These are phyloP conservation scores for Stichodactyla mertensii DNA, from an alignment of 64 coral and sea anemone genomes.

Conservation along the genomic window DNA sequence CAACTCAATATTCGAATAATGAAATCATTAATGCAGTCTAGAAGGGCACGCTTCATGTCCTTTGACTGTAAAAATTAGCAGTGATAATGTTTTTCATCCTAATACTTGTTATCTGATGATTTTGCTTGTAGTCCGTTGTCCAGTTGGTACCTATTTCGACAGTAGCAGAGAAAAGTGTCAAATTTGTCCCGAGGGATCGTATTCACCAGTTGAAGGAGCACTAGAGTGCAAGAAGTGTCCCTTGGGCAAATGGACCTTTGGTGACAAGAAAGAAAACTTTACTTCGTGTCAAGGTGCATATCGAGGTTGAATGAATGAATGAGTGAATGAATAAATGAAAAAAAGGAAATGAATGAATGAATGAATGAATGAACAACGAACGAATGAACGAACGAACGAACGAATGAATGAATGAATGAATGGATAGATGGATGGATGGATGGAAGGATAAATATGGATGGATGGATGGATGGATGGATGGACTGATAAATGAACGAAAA, in stretches of 20 bases:
- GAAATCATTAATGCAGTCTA: too few relatives aligned
- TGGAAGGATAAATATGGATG: too few relatives aligned
- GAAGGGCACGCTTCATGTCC: too few relatives aligned
- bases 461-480: too few relatives aligned
- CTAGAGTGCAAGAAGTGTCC: conserved; percentile 65
- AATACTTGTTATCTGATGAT: not conserved
- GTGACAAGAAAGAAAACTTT: conserved; percentile 54
- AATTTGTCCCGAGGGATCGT: conserved; percentile 62
- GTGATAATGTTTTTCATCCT: not conserved
- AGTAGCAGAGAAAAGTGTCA: conserved; percentile 55
- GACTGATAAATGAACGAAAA: too few relatives aligned
- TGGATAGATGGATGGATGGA: too few relatives aligned
- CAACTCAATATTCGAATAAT: too few relatives aligned
- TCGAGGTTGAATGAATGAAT: not conserved
- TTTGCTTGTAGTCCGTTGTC: conserved; percentile 56
- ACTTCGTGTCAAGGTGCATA: conserved; percentile 75
- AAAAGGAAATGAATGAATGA: too few relatives aligned
- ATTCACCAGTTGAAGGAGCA: conserved; percentile 37
- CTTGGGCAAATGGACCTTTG: conserved; percentile 61
- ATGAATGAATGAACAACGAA: too few relatives aligned
- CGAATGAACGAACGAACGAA: too few relatives aligned
- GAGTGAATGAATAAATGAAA: not conserved
- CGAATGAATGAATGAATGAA: not conserved
- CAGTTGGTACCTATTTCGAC: conserved; percentile 67
- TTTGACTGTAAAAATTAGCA: too few relatives aligned